Percentiles rank a stretch among this genome's conserved stretches.
Conservation (phyloP, 2,113 vertebrate genomes). For the Numida meleagris region DNA sequence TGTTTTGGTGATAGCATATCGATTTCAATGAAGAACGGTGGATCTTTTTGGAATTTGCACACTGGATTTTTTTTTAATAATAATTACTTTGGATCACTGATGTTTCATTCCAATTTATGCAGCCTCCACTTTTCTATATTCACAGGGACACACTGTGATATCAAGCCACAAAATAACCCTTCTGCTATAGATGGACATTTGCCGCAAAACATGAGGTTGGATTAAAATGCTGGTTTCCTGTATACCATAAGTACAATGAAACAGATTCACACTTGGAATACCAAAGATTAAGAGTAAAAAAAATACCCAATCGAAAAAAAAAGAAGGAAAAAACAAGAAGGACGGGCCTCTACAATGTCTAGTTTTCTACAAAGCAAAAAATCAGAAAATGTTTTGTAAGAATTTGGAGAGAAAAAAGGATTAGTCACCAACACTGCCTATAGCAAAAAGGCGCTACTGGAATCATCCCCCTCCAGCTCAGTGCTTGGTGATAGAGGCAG, state of each 20-base stretch:
- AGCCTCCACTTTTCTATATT: neutral
- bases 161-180: neutral
- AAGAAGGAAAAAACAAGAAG: neutral
- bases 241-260: neutral
- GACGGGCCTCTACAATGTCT: accelerated
- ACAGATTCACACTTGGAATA: neutral
- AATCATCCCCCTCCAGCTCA: neutral
- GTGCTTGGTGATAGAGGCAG: neutral
- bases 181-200: neutral
- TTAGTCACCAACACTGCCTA: neutral
- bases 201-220: neutral
- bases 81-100: neutral
- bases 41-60: neutral
- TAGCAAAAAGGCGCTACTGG: neutral
- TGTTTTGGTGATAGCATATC: neutral
- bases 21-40: neutral
- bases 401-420: neutral
- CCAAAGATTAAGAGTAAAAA: neutral
- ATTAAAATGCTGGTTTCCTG: neutral
- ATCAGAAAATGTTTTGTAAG: neutral
- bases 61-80: neutral
- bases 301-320: neutral
- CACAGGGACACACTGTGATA: accelerated
- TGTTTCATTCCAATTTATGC: neutral
- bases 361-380: neutral